Evolutionary conservation across 1,140 invertebrate genomes (phyloP), one percentile per base, ranked within the genome.

Genomic region (Zaprionus nigranus): DNA sequence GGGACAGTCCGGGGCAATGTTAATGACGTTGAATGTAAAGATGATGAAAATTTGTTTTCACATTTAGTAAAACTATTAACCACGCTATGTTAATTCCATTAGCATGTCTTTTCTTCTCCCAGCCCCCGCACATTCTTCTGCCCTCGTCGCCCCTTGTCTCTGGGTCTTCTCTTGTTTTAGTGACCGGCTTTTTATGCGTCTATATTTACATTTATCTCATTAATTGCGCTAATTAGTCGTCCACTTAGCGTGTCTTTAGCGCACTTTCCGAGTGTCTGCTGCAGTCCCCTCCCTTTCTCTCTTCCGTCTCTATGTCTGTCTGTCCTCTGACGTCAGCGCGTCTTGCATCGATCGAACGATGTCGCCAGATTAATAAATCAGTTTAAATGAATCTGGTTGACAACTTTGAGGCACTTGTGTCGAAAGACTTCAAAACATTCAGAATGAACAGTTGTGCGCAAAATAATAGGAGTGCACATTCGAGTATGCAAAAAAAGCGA

Each of bases 31-130:
- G 54, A 58, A 70, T 63, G 51, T 57, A 74, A 46, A 63, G 63
- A 64, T 78, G 67, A 81, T 75, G 87, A 88, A 68, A 83, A 88
- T 88, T 78, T 87, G 38, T 77, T 80, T 75, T 76, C 69, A 90
- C 85, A 90, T 88, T 88, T 90, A 71, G 78, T 87, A 84, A 90
- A 88, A 90, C 78, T 90, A 81, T 88, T 88, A 88, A 88, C 81
- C 81, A 85, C 81, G 81, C 81, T 84, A 90, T 87, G 84, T 88
- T 88, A 88, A 88, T 88, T 88, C 73, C 81, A 88, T 88, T 88
- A 90, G 81, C 85, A 72, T 54, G 71, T 78, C 78, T 75, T 46
- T 71, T 75, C 73, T 78, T 64, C 78, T 69, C 74, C 56, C 43
- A 34, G 30, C 11, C 6, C 5, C 20, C 28, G 0, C 24, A 5